Evolutionary conservation across 2,113 vertebrate species (phyloP).

Genomic region (Calyptommatus sinebrachiatus): DNA sequence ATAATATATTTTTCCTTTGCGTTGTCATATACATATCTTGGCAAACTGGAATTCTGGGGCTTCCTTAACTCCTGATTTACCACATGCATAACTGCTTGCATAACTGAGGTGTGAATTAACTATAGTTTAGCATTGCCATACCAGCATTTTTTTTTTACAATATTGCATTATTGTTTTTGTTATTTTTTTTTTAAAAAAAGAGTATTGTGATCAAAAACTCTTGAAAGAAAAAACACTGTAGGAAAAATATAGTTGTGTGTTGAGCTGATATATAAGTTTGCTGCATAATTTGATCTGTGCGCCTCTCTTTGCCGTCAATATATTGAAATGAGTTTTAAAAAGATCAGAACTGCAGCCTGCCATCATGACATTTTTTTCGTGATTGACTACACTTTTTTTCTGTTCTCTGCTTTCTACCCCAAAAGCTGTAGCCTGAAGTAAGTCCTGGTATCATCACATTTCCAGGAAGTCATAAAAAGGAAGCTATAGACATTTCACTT

Average conservation of each 20-base stretch:
- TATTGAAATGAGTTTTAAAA: not conserved
- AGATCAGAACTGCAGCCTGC: not conserved
- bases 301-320: not conserved
- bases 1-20: no score
- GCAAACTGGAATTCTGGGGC: no score
- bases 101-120: no score
- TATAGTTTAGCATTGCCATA: not conserved
- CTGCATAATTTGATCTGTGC: not conserved
- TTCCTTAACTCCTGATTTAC: no score
- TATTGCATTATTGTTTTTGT: no score
- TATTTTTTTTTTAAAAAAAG: no score
- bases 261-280: not conserved
- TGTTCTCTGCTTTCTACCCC: slow-evolving; percentile 42
- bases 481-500: slow-evolving; percentile 72
- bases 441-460: slow-evolving; percentile 60
- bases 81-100: no score
- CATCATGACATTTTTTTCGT: not conserved
- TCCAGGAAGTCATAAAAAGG: slow-evolving; percentile 71
- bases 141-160: not conserved
- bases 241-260: not conserved
- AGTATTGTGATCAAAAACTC: not conserved
- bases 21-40: no score
- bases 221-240: not conserved
- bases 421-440: slow-evolving; percentile 71
- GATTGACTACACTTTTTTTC: not conserved